Conservation (phyloP, 2,797 vertebrate genomes). For the Salmo trutta region DNA sequence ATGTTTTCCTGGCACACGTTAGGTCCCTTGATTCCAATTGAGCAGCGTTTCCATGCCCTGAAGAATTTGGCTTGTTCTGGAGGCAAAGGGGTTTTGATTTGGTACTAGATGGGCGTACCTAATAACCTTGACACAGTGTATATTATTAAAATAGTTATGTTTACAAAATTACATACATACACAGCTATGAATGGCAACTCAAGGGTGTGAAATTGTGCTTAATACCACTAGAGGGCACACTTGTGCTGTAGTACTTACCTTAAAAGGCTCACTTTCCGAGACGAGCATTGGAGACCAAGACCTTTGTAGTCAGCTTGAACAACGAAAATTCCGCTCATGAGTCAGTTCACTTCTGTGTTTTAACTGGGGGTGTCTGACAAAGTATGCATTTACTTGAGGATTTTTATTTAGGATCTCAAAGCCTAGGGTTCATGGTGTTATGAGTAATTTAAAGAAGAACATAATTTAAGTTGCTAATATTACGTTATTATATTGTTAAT, state of each 20-base stretch:
- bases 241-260: neutral
- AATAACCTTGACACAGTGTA: too few relatives aligned
- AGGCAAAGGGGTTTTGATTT: too few relatives aligned
- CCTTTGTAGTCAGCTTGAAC: neutral
- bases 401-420: neutral
- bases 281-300: neutral
- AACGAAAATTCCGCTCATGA: neutral
- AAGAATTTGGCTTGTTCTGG: too few relatives aligned
- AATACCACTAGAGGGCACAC: constrained; percentile 54
- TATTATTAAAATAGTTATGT: too few relatives aligned
- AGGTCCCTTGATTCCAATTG: too few relatives aligned
- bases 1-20: too few relatives aligned
- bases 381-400: neutral
- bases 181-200: neutral
- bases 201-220: neutral
- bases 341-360: neutral
- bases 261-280: neutral
- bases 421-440: neutral
- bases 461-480: neutral
- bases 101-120: too few relatives aligned
- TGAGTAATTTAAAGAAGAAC: neutral
- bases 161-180: neutral
- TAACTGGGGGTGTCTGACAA: neutral
- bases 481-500: neutral
- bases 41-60: too few relatives aligned